Evolutionary conservation across 2,797 vertebrate genomes (phyloP).

Genomic region (Mastacembelus armatus): DNA sequence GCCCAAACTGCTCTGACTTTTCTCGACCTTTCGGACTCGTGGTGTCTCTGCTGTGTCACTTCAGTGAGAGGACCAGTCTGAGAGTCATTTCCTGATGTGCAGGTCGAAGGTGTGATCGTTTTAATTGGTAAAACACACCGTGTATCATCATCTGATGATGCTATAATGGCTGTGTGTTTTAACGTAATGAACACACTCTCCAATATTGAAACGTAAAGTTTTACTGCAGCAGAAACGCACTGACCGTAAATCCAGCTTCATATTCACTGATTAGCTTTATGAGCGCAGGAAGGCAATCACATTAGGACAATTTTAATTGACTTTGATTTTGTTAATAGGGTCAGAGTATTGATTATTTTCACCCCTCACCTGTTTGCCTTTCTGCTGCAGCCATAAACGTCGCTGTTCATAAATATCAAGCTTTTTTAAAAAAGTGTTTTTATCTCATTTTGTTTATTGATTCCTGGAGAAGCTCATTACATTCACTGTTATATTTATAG

Average conservation of each 20-base stretch:
- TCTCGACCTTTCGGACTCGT: slow-evolving; percentile 23
- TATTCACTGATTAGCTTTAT: slow-evolving; percentile 72
- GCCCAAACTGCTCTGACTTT: slow-evolving; percentile 16
- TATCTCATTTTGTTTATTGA: not conserved
- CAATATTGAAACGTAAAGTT: slow-evolving; percentile 76
- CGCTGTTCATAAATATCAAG: slow-evolving; percentile 10
- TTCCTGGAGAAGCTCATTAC: not conserved
- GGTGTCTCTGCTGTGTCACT: not conserved
- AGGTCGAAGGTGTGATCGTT: slow-evolving; percentile 60
- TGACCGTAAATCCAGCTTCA: slow-evolving; percentile 72
- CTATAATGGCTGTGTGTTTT: slow-evolving; percentile 73
- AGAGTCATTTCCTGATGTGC: not conserved
- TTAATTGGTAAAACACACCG: slow-evolving; percentile 68
- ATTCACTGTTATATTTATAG: no score
- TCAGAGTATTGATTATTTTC: slow-evolving; percentile 74
- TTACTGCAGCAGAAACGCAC: slow-evolving; percentile 73
- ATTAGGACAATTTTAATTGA: slow-evolving; percentile 78
- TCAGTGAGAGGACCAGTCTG: slow-evolving; percentile 8
- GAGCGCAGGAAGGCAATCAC: slow-evolving; percentile 78
- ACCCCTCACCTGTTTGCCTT: slow-evolving; percentile 60
- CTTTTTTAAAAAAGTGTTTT: not conserved
- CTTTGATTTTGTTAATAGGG: slow-evolving; percentile 79
- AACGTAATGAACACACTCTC: slow-evolving; percentile 74
- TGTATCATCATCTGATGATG: slow-evolving; percentile 78
- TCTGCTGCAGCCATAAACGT: slow-evolving; percentile 29